These are phyloP conservation scores for Marisa cornuarietis DNA, from an alignment of 1,140 invertebrate species.

Conservation along the genomic window DNA sequence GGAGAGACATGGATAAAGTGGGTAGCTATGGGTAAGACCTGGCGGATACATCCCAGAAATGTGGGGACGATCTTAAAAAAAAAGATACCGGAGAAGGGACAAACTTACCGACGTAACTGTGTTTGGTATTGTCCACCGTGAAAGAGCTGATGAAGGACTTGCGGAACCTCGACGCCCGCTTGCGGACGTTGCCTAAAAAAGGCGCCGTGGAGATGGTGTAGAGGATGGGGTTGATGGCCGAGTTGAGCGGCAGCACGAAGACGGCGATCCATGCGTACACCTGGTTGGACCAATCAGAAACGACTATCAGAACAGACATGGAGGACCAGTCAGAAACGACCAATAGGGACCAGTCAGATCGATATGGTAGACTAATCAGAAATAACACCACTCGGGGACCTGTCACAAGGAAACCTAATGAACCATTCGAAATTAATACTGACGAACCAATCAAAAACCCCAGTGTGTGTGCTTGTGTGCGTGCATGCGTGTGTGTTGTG, in stretches of 20 bases:
- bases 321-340: neutral
- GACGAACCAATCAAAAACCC: too few species aligned
- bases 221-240: conserved; percentile 80
- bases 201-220: conserved; percentile 77
- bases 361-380: too few species aligned
- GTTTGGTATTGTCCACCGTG: conserved; percentile 31
- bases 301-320: neutral
- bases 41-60: neutral
- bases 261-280: conserved; percentile 77
- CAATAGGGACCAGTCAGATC: too few species aligned
- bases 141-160: conserved; percentile 54
- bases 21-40: neutral
- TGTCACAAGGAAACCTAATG: too few species aligned
- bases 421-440: too few species aligned
- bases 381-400: too few species aligned
- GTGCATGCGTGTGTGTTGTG: neutral
- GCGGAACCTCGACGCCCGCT: conserved; percentile 48
- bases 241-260: conserved; percentile 82
- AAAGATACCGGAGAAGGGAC: neutral
- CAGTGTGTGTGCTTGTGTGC: too few species aligned
- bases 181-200: conserved; percentile 53
- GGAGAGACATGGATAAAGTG: neutral
- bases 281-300: conserved; percentile 29
- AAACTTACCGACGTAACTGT: conserved; percentile 34
- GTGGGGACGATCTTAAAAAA: too few species aligned